These are phyloP conservation scores for Yponomeuta evonymella DNA, from an alignment of 2,888 invertebrate genomes.

Conservation along the genomic window DNA sequence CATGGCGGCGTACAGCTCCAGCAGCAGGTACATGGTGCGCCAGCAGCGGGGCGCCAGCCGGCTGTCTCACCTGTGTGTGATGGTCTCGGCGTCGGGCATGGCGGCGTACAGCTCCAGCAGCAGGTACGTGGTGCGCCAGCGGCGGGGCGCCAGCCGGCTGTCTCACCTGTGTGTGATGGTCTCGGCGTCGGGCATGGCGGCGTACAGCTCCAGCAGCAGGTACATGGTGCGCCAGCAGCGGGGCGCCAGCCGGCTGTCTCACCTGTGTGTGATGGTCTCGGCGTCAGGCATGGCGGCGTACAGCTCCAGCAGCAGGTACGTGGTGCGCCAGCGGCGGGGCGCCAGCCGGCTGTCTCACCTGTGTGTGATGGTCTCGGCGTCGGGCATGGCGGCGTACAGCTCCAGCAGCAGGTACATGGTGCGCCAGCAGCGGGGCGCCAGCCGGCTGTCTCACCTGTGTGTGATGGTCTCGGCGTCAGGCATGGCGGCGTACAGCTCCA, in stretches of 20 bases:
- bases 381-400: slow-evolving; percentile 18
- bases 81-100: too few relatives aligned
- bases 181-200: slow-evolving; percentile 83
- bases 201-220: slow-evolving; percentile 82
- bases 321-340: too few relatives aligned
- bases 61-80: too few relatives aligned
- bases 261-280: slow-evolving; percentile 88
- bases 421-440: too few relatives aligned
- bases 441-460: too few relatives aligned
- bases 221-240: slow-evolving; percentile 68
- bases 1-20: too few relatives aligned
- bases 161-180: not conserved
- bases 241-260: slow-evolving; percentile 64
- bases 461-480: slow-evolving; percentile 94
- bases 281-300: slow-evolving; percentile 61
- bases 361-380: slow-evolving; percentile 17
- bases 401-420: too few relatives aligned
- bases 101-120: too few relatives aligned
- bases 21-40: too few relatives aligned
- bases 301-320: slow-evolving; percentile 24
- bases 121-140: too few relatives aligned
- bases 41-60: too few relatives aligned
- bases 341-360: slow-evolving; percentile 18
- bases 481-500: slow-evolving; percentile 95
- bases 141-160: too few relatives aligned